These are phyloP conservation scores for Chelidonichthys spinosus DNA, from an alignment of 2,797 vertebrate species.

Conservation along the genomic window DNA sequence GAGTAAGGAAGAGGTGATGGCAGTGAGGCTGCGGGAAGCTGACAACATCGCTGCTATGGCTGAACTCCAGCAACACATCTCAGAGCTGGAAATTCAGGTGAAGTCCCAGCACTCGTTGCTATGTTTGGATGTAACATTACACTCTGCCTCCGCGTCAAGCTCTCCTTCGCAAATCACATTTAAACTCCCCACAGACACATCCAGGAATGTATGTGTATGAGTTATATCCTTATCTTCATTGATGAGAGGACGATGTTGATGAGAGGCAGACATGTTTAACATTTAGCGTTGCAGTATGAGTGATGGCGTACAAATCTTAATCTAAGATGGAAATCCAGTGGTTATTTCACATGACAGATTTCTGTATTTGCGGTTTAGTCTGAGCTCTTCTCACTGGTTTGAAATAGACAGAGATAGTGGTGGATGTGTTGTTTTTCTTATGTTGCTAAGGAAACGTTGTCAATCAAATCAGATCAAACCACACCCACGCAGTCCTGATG, in stretches of 20 bases:
- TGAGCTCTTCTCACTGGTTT: conserved; percentile 12
- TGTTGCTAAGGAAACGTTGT: conserved; percentile 22
- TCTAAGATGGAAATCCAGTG: not conserved
- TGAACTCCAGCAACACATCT: conserved; percentile 96
- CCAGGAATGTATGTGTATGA: not conserved
- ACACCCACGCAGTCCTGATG: not conserved
- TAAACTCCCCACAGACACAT: not conserved
- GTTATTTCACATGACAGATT: conserved; percentile 1
- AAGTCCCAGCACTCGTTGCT: conserved; percentile 10
- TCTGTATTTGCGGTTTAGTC: conserved; percentile 5
- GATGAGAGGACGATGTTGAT: not conserved
- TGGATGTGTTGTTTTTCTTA: conserved; percentile 31
- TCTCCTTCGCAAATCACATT: conserved; percentile 28
- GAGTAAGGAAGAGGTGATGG: conserved; percentile 99
- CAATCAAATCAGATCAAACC: conserved; percentile 31
- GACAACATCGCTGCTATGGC: conserved; percentile 98
- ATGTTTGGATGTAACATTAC: not conserved
- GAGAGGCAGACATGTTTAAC: conserved; percentile 2
- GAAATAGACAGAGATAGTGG: not conserved
- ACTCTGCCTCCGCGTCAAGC: not conserved
- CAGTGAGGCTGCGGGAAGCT: conserved; percentile 94
- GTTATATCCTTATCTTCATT: not conserved
- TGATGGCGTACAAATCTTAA: not conserved
- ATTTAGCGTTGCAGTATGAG: not conserved
- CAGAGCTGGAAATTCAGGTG: conserved; percentile 99